Conservation (phyloP, 2,888 invertebrate genomes). For the Yponomeuta plumbellus region DNA sequence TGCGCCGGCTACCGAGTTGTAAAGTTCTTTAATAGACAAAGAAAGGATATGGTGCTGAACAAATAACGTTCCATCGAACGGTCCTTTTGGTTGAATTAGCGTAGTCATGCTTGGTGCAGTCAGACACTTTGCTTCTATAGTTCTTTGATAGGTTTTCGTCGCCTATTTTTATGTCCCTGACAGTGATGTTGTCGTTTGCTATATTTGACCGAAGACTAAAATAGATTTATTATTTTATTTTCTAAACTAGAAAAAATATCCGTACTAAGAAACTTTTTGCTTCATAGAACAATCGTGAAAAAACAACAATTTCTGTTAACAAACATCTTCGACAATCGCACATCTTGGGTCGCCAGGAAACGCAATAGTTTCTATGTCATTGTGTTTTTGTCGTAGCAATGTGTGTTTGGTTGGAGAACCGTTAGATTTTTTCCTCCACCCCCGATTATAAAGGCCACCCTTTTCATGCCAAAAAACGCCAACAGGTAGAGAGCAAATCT, state of each 20-base stretch:
- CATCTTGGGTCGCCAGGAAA: constrained; percentile 57
- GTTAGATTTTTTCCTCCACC: constrained; percentile 59
- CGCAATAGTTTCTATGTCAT: constrained; percentile 63
- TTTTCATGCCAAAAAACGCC: constrained; percentile 54
- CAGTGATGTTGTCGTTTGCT: not conserved
- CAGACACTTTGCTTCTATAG: not conserved
- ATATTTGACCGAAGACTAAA: not conserved
- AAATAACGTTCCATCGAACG: constrained; percentile 14
- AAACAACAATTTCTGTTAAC: not conserved
- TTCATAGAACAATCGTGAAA: not conserved
- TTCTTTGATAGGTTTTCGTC: not conserved
- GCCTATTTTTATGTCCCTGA: not conserved
- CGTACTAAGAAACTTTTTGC: not conserved
- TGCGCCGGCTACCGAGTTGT: constrained; percentile 54
- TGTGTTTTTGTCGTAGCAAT: constrained; percentile 65
- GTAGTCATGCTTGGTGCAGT: not conserved
- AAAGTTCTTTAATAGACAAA: constrained; percentile 35
- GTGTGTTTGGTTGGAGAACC: constrained; percentile 65
- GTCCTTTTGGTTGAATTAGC: constrained; percentile 7
- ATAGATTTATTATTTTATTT: not conserved
- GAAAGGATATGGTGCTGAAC: constrained; percentile 36
- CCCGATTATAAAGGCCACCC: constrained; percentile 62
- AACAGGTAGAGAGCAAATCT: constrained; percentile 71
- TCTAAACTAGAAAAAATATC: not conserved
- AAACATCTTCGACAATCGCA: constrained; percentile 30